phyloP scores from a whole-genome alignment of 2,888 invertebrate species.

The Pseudococcus viburni region DNA sequence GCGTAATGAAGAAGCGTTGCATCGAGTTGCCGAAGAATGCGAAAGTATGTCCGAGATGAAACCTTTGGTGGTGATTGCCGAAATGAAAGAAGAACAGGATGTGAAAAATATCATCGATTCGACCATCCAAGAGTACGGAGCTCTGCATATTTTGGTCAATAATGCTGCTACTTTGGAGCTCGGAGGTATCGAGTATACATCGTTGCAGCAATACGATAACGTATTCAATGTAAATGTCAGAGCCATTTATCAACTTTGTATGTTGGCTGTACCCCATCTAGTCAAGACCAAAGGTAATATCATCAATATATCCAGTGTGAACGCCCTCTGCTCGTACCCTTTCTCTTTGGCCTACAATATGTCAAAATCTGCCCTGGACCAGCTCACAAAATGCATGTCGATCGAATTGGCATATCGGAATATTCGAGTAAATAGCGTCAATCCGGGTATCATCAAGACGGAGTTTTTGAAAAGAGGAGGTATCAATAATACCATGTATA shows the following conservation, averaged over 20 bases:
- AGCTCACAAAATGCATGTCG: constrained; percentile 93
- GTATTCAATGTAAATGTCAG: constrained; percentile 92
- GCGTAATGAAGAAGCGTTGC: constrained; percentile 79
- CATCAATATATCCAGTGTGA: constrained; percentile 96
- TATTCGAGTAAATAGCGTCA: constrained; percentile 91
- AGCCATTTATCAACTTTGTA: constrained; percentile 85
- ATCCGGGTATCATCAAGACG: constrained; percentile 93
- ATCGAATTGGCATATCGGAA: constrained; percentile 86
- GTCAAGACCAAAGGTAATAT: constrained; percentile 87
- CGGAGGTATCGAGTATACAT: constrained; percentile 89
- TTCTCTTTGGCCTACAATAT: constrained; percentile 92
- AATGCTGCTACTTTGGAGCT: constrained; percentile 89
- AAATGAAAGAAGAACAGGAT: constrained; percentile 82
- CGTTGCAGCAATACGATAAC: constrained; percentile 88
- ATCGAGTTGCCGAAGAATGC: constrained; percentile 77
- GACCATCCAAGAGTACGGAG: constrained; percentile 82
- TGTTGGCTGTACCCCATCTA: constrained; percentile 89
- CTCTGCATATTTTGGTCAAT: constrained; percentile 87
- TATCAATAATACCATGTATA: constrained; percentile 85
- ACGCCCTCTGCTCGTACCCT: constrained; percentile 90
- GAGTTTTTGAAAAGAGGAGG: constrained; percentile 91
- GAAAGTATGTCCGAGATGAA: constrained; percentile 71
- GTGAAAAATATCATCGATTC: constrained; percentile 80
- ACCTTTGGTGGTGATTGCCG: constrained; percentile 79
- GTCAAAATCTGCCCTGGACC: constrained; percentile 94